Conservation (phyloP, 2,113 vertebrate species). For the Mungos mungo region DNA sequence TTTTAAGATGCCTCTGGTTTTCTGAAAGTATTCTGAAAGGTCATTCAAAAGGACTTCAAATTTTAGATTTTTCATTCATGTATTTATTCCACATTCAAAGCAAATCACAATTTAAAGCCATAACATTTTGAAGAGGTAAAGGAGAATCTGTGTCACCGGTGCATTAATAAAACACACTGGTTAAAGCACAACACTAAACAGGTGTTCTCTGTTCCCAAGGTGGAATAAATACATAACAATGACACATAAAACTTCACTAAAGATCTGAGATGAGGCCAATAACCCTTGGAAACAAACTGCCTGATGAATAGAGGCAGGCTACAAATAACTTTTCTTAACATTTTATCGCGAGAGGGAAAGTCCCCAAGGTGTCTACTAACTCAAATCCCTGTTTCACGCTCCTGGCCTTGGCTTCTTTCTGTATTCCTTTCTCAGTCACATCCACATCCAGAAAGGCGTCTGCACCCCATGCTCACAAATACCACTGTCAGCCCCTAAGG, state of each 20-base stretch:
- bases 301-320: background rate
- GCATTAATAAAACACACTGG: background rate
- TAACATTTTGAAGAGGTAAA: conserved; percentile 58
- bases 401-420: conserved; percentile 13
- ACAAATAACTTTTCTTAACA: conserved; percentile 43
- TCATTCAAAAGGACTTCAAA: conserved; percentile 55
- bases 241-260: conserved; percentile 35
- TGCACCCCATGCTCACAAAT: background rate
- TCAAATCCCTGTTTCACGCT: background rate
- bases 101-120: conserved; percentile 62
- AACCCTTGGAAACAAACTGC: conserved; percentile 47
- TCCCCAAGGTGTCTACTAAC: background rate
- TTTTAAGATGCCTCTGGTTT: background rate
- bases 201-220: conserved; percentile 38
- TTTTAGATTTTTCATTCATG: conserved; percentile 50
- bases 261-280: conserved; percentile 31
- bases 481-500: background rate
- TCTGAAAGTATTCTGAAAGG: conserved; percentile 44
- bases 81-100: conserved; percentile 79
- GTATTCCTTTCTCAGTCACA: conserved; percentile 22
- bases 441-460: conserved; percentile 34
- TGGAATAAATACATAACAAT: conserved; percentile 68
- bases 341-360: background rate
- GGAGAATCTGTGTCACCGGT: conserved; percentile 17
- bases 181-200: conserved; percentile 50